Percentiles rank a stretch among this genome's conserved stretches.
Evolutionary conservation across 2,888 invertebrate species (phyloP).

Genomic region (Cepaea hortensis): DNA sequence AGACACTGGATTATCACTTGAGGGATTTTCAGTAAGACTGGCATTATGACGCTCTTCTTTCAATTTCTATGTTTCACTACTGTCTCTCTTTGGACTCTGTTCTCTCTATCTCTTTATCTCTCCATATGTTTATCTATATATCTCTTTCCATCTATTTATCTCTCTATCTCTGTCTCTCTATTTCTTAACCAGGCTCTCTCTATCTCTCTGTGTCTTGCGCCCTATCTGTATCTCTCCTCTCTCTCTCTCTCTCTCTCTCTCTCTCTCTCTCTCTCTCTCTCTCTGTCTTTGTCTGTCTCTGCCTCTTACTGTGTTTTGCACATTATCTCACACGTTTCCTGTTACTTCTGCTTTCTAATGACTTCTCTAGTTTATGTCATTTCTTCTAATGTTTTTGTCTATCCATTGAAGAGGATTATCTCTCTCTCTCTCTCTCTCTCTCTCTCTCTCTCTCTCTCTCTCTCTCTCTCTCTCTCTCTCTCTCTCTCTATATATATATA

Average conservation of each 20-base stretch:
- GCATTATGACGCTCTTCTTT: not conserved
- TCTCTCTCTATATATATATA: too few relatives aligned
- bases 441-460: too few relatives aligned
- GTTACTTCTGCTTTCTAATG: not conserved
- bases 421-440: too few relatives aligned
- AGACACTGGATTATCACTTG: conserved; percentile 9
- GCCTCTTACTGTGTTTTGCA: not conserved
- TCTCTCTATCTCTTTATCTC: not conserved
- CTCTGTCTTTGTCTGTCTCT: not conserved
- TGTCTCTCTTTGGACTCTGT: not conserved
- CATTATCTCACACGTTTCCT: not conserved
- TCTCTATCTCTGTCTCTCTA: too few relatives aligned
- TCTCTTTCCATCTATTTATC: too few relatives aligned
- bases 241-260: not conserved
- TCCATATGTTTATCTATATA: too few relatives aligned
- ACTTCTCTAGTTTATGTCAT: not conserved
- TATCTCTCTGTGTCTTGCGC: too few relatives aligned
- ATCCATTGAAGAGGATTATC: too few relatives aligned
- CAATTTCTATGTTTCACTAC: not conserved
- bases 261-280: not conserved
- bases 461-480: too few relatives aligned
- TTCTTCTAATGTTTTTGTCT: too few relatives aligned
- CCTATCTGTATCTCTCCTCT: not conserved
- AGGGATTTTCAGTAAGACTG: conserved; percentile 6
- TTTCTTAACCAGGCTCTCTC: too few relatives aligned